Base-by-base conservation (phyloP, 2,797 vertebrate species). In the Liparis tanakae region DNA sequence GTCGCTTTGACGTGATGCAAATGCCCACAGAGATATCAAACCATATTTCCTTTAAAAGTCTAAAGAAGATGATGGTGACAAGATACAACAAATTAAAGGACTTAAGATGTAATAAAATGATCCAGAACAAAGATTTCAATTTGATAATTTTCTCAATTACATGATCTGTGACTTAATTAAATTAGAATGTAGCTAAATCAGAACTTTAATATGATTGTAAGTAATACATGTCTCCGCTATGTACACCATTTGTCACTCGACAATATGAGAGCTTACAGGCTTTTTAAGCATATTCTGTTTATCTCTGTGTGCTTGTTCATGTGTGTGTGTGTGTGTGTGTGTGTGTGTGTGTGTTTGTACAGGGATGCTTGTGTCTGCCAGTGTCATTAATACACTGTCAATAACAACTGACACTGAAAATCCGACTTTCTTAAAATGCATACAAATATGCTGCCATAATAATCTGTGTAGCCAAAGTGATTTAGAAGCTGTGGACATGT, bases 171-270 rank as follows among this genome's bases (percentile, higher is more conserved):
- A 79, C 81, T 83, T 81, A 80, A 90, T 91, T 90, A 72, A 90
- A 90, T 91, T 80, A 74, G 67, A 88, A 91, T 88, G 75, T n/a
- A 63, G 76, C 76, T 85, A 85, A 92, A 91, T 90, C 80, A 84
- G 79, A 77, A 83, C 68, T 88, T 84, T 58, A 80, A 78, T 83
- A 83, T 81, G 59, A 86, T 85, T 73, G 86, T 78, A 90, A 92
- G 92, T 84, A 88, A 88, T 84, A 67, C 80, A 88, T 34, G 65
- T 82, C 71, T 67, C 46, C 67, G 72, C 74, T 77, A 77, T 83
- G 69, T 87, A 79, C 74, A 67, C 67, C 67, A 62, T 89, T 87
- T 81, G 73, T 79, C 46, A 69, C 76, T 13, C 57, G 71, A 87
- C 72, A 90, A 84, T 84, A 66, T 72, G 22, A 75, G 48, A 62